phyloP scores from a whole-genome alignment of 2,888 invertebrate genomes.

The Mythimna vitellina region DNA sequence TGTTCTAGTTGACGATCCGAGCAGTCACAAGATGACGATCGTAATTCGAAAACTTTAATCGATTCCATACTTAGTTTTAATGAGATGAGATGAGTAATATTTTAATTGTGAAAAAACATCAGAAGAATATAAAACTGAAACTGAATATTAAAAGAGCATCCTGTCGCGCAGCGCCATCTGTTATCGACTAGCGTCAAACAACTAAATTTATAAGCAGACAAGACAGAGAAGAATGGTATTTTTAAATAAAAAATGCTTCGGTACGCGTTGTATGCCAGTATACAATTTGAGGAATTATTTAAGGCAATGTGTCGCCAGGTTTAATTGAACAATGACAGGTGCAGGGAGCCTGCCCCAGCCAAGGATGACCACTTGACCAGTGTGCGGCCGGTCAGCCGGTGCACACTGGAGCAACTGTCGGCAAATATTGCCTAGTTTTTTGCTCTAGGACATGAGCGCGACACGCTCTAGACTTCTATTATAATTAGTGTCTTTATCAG shows the following conservation, averaged over 20 bases:
- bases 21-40: slow-evolving; percentile 80
- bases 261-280: slow-evolving; percentile 59
- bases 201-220: slow-evolving; percentile 52
- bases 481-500: slow-evolving; percentile 85
- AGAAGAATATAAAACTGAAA: slow-evolving; percentile 50
- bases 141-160: slow-evolving; percentile 42
- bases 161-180: slow-evolving; percentile 81
- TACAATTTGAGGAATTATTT: slow-evolving; percentile 82
- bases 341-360: slow-evolving; percentile 77
- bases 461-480: slow-evolving; percentile 77
- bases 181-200: slow-evolving; percentile 77
- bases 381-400: slow-evolving; percentile 81
- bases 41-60: slow-evolving; percentile 70
- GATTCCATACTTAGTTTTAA: slow-evolving; percentile 61
- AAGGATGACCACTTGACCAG: slow-evolving; percentile 88
- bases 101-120: slow-evolving; percentile 48
- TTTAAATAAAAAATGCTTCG: slow-evolving; percentile 28
- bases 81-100: slow-evolving; percentile 61
- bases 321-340: slow-evolving; percentile 88
- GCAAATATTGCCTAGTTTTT: slow-evolving; percentile 80
- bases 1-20: slow-evolving; percentile 90
- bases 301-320: slow-evolving; percentile 85
- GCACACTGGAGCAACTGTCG: slow-evolving; percentile 77
- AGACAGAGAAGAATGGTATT: slow-evolving; percentile 28
- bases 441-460: slow-evolving; percentile 72